These are phyloP conservation scores for Calvadosia cruxmelitensis DNA, from an alignment of 30 jellyfish, hydroid and myxozoan species.

Conservation along the genomic window DNA sequence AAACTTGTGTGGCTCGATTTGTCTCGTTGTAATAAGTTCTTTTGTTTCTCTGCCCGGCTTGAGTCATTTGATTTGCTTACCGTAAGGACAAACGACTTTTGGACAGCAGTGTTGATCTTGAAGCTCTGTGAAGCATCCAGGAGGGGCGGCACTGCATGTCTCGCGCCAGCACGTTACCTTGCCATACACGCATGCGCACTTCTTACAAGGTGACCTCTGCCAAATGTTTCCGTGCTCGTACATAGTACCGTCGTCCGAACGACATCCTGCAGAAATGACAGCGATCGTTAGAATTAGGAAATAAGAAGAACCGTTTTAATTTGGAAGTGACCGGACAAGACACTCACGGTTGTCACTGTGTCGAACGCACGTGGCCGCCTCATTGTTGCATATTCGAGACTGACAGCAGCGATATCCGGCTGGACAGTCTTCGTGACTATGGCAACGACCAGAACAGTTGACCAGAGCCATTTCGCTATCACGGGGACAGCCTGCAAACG, in stretches of 20 bases:
- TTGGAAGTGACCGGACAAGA: too few species aligned
- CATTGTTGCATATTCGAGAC: not conserved
- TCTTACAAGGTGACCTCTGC: constrained; percentile 2
- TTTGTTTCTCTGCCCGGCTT: too few species aligned
- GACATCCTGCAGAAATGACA: too few species aligned
- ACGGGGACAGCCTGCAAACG: too few species aligned
- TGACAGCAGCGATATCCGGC: constrained; percentile 3
- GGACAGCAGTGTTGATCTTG: constrained; percentile 10
- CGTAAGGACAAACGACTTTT: constrained; percentile 11
- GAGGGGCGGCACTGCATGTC: constrained; percentile 13
- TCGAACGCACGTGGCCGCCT: too few species aligned
- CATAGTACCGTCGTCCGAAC: too few species aligned
- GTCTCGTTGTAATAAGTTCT: too few species aligned
- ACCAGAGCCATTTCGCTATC: too few species aligned
- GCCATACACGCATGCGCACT: constrained; percentile 9
- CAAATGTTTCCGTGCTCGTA: constrained; percentile 4
- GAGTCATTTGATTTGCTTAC: not conserved
- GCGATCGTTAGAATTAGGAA: too few species aligned
- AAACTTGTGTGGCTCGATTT: too few species aligned
- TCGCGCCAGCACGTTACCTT: not conserved
- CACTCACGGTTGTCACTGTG: too few species aligned
- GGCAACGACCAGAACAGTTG: not conserved
- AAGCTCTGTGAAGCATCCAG: constrained; percentile 9
- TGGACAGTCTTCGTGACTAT: constrained; percentile 3
- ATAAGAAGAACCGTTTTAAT: too few species aligned